A percentile compares a stretch with the other conserved stretches of the same genome.
These are phyloP conservation scores for Sus cebifrons DNA, from an alignment of 2,797 vertebrate species.

Conservation along the genomic window DNA sequence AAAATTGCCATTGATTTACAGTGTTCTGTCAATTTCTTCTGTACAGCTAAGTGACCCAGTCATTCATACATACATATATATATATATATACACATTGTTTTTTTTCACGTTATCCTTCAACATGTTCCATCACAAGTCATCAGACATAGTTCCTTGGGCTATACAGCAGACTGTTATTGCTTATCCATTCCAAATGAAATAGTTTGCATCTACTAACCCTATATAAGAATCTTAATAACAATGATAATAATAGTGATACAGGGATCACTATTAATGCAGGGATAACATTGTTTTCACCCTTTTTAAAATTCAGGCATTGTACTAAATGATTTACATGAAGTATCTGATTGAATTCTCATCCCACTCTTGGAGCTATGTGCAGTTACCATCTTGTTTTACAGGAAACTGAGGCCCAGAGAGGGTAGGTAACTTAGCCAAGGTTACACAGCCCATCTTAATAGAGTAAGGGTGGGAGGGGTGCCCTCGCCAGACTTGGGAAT, in stretches of 20 bases:
- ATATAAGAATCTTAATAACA: not conserved
- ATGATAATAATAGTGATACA: not conserved
- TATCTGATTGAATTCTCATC: not conserved
- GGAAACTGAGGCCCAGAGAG: not conserved
- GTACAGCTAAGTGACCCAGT: too few species aligned
- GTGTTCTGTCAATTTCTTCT: too few species aligned
- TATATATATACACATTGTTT: too few species aligned
- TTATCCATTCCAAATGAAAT: too few species aligned
- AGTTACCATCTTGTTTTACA: not conserved
- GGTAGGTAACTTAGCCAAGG: not conserved
- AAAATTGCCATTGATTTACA: too few species aligned
- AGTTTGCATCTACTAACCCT: too few species aligned
- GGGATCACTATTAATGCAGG: not conserved
- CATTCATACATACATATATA: too few species aligned
- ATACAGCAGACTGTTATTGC: too few species aligned
- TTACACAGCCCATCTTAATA: rapidly evolving
- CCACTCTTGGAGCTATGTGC: not conserved
- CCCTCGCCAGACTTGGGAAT: not conserved
- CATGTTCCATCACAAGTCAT: too few species aligned
- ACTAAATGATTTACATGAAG: not conserved
- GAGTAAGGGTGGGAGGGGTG: rapidly evolving
- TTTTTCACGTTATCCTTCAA: too few species aligned
- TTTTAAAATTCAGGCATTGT: not conserved
- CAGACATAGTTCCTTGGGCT: too few species aligned
- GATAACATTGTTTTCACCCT: not conserved